Percentiles rank a stretch among this genome's conserved stretches.
These are phyloP conservation scores for Eudasyphora cyanicolor DNA, from an alignment of 2,888 invertebrate species.

Conservation along the genomic window DNA sequence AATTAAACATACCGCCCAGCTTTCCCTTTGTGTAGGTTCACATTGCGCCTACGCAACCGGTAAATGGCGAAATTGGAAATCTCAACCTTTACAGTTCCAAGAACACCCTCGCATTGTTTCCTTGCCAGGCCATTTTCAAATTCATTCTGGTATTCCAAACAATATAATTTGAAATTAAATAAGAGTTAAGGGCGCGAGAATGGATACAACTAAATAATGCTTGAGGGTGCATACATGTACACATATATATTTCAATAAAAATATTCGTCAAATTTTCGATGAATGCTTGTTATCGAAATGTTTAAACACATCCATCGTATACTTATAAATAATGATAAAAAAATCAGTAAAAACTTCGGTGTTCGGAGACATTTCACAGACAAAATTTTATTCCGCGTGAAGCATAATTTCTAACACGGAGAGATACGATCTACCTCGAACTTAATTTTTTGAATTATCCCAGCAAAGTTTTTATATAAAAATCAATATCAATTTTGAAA, in stretches of 20 bases:
- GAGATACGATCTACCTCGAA: too few relatives aligned
- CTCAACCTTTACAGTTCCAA: background rate
- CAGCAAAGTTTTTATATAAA: too few relatives aligned
- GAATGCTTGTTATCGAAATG: too few relatives aligned
- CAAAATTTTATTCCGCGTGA: too few relatives aligned
- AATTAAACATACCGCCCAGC: constrained; percentile 53
- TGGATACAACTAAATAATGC: background rate
- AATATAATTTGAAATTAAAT: background rate
- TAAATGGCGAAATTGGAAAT: background rate
- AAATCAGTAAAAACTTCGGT: too few relatives aligned
- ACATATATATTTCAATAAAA: background rate
- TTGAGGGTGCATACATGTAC: background rate
- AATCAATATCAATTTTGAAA: too few relatives aligned
- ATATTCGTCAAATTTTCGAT: too few relatives aligned
- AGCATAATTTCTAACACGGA: too few relatives aligned
- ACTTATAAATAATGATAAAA: too few relatives aligned
- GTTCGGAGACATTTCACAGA: too few relatives aligned
- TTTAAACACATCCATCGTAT: too few relatives aligned
- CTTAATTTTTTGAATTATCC: too few relatives aligned
- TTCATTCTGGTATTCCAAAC: background rate
- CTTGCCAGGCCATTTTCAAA: background rate
- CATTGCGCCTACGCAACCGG: background rate
- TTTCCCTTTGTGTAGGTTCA: background rate
- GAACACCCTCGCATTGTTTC: background rate
- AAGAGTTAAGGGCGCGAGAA: constrained; percentile 43